Conservation (phyloP, 2,888 invertebrate genomes). For the Conomelus anceps region DNA sequence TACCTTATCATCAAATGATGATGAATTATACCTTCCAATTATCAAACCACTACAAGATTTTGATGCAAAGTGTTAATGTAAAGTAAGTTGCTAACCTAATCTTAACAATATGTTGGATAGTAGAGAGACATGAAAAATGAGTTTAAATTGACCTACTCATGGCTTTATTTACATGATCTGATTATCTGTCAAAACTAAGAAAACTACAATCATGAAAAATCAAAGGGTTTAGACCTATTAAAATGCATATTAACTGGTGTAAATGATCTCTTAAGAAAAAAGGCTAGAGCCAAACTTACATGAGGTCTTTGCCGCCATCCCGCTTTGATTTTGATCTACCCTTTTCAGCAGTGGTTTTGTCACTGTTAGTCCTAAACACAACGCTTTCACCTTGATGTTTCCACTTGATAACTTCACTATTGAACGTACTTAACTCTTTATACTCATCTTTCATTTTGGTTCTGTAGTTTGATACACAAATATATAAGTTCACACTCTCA, state of each 20-base stretch:
- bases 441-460: conserved; percentile 20
- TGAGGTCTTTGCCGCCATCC: background rate
- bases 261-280: background rate
- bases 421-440: conserved; percentile 27
- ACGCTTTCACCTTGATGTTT: conserved; percentile 33
- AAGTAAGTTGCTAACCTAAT: background rate
- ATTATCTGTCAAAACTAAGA: background rate
- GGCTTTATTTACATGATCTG: background rate
- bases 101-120: background rate
- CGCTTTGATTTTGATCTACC: background rate
- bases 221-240: background rate
- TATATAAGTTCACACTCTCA: conserved; percentile 11
- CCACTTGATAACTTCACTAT: conserved; percentile 34
- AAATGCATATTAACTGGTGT: background rate
- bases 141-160: background rate
- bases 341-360: background rate
- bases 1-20: no score
- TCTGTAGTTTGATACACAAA: conserved; percentile 17
- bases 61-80: no score
- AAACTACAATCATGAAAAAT: background rate
- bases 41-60: no score
- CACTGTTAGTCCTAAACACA: conserved; percentile 24
- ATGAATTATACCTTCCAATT: no score
- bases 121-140: background rate
- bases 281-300: background rate